A percentile compares a stretch with the other conserved stretches of the same genome.
Conservation (phyloP, 2,888 invertebrate species). For the Leucozona laternaria region DNA sequence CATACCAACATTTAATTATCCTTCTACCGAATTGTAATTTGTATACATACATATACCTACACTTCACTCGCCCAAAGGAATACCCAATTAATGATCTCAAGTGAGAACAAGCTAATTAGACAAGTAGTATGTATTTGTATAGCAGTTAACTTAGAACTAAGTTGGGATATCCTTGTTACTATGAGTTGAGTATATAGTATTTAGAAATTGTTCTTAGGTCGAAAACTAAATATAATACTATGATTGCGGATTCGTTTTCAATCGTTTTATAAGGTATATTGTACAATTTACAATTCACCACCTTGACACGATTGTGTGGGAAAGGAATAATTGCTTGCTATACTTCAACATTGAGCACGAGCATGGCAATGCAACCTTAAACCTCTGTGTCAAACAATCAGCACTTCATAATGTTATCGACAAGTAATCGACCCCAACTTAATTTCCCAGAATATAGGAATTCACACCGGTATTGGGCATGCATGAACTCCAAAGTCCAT, state of each 20-base stretch:
- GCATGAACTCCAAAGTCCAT: slow-evolving; percentile 24
- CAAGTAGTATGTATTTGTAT: slow-evolving; percentile 4
- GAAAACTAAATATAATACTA: slow-evolving; percentile 5
- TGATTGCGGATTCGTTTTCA: slow-evolving; percentile 41
- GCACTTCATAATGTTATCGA: slow-evolving; percentile 51
- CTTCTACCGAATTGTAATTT: slow-evolving; percentile 42
- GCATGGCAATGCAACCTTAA: neutral
- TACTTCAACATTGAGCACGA: neutral
- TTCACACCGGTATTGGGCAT: slow-evolving; percentile 7
- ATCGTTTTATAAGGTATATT: slow-evolving; percentile 13
- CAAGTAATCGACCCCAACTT: slow-evolving; percentile 38
- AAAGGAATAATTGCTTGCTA: neutral
- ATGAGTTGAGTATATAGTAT: neutral
- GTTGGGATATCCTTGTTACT: neutral
- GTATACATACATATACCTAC: neutral
- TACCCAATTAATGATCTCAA: slow-evolving; percentile 42
- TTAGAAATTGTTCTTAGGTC: slow-evolving; percentile 36
- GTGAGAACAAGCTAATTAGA: slow-evolving; percentile 13
- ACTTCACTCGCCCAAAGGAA: slow-evolving; percentile 21
- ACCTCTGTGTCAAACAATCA: slow-evolving; percentile 34
- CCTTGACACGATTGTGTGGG: slow-evolving; percentile 42
- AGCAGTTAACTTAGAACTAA: neutral
- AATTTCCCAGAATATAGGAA: slow-evolving; percentile 29
- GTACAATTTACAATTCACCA: slow-evolving; percentile 49
- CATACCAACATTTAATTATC: slow-evolving; percentile 62